A percentile compares a stretch with the other conserved stretches of the same genome.
Evolutionary conservation across 2,888 invertebrate genomes (phyloP).

Genomic region (Steinernema carpocapsae): DNA sequence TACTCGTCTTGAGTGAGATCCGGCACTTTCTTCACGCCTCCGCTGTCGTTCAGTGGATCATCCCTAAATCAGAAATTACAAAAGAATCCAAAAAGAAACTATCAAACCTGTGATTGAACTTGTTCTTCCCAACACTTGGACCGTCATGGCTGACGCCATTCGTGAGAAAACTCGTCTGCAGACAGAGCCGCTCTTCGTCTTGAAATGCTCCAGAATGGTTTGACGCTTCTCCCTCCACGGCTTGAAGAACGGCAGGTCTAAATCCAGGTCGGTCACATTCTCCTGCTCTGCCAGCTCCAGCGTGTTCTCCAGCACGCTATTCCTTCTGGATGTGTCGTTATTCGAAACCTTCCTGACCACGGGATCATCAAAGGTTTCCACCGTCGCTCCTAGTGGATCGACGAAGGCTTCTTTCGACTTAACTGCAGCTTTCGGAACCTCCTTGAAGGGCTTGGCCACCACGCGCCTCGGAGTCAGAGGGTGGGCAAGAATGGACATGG

Average conservation of each 20-base stretch:
- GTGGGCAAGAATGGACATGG: slow-evolving; percentile 1
- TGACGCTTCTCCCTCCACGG: slow-evolving; percentile 81
- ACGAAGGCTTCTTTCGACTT: slow-evolving; percentile 11
- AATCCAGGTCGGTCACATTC: slow-evolving; percentile 45
- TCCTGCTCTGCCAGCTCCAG: slow-evolving; percentile 41
- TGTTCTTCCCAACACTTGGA: background rate
- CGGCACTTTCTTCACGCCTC: slow-evolving; percentile 79
- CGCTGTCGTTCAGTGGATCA: slow-evolving; percentile 92
- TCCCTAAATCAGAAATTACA: slow-evolving; percentile 72
- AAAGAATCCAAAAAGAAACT: background rate
- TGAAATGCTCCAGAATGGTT: slow-evolving; percentile 85
- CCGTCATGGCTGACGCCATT: background rate
- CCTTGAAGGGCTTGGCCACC: background rate
- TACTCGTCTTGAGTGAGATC: slow-evolving; percentile 92
- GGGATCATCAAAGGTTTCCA: slow-evolving; percentile 1
- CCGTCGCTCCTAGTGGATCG: slow-evolving; percentile 10
- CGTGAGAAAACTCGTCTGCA: slow-evolving; percentile 78
- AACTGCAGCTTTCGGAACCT: background rate
- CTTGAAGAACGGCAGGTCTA: slow-evolving; percentile 72
- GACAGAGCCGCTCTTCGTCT: slow-evolving; percentile 91
- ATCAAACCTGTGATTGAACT: slow-evolving; percentile 4
- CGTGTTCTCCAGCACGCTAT: slow-evolving; percentile 42
- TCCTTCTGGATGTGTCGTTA: background rate
- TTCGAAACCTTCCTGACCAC: background rate
- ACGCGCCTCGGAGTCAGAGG: background rate